A percentile compares a stretch with the other conserved stretches of the same genome.
Conservation (phyloP, 64 coral and sea anemone species). For the Dendronephthya gigantea region DNA sequence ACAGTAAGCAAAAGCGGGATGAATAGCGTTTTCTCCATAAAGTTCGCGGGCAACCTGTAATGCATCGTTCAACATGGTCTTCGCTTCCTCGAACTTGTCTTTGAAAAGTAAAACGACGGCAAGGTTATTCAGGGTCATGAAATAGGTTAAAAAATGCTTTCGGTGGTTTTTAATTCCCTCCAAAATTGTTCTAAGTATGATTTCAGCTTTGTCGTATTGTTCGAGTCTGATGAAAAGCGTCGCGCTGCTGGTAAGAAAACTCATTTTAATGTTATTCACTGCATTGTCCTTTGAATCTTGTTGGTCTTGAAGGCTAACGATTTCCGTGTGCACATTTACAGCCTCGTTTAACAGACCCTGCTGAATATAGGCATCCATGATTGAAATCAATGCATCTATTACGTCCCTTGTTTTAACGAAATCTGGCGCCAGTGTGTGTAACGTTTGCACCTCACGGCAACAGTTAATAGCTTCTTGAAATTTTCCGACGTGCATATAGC, state of each 20-base stretch:
- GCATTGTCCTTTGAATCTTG: background rate
- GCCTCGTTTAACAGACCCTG: background rate
- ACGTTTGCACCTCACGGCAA: background rate
- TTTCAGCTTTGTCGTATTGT: background rate
- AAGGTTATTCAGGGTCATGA: background rate
- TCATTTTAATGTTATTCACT: background rate
- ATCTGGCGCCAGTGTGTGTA: background rate
- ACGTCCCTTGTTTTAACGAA: background rate
- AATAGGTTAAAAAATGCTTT: background rate
- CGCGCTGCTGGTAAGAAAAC: background rate
- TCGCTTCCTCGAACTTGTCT: background rate
- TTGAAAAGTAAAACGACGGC: background rate
- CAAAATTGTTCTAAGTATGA: background rate
- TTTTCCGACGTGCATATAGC: background rate
- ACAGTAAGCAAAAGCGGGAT: background rate
- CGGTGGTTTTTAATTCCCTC: background rate
- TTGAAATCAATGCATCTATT: background rate
- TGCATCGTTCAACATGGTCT: background rate
- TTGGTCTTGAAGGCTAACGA: background rate
- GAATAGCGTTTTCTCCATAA: conserved; percentile 3
- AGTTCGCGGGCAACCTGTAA: background rate
- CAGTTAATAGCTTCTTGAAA: background rate
- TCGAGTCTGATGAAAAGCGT: background rate
- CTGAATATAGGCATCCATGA: background rate
- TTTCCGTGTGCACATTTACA: background rate